Conservation (phyloP, 2,888 invertebrate genomes). For the Callimorpha dominula region DNA sequence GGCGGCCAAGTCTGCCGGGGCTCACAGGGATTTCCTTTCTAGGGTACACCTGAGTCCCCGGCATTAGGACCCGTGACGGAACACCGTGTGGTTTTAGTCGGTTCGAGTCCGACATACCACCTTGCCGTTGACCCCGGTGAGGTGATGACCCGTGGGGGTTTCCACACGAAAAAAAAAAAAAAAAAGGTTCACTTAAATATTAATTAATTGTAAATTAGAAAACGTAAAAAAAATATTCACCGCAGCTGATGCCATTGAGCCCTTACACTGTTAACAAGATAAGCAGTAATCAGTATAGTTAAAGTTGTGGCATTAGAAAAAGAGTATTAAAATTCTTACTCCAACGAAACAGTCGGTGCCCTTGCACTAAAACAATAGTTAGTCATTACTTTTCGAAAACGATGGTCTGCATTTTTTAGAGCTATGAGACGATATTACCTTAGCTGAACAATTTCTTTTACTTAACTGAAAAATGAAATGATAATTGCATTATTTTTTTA, state of each 20-base stretch:
- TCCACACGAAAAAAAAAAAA: no score
- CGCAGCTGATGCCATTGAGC: conserved; percentile 58
- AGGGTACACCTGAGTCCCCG: no score
- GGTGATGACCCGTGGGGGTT: no score
- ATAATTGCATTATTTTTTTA: neutral
- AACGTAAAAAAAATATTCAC: conserved; percentile 42
- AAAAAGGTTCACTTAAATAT: no score
- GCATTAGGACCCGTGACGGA: no score
- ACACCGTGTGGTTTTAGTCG: no score
- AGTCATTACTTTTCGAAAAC: neutral
- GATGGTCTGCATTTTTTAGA: neutral
- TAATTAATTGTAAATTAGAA: neutral
- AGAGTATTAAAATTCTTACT: conserved; percentile 43
- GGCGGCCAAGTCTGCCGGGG: no score
- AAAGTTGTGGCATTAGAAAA: neutral
- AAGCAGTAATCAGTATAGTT: neutral
- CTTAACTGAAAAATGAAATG: conserved; percentile 1
- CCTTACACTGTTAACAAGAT: conserved; percentile 53
- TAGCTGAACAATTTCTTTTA: conserved; percentile 12
- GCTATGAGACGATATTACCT: neutral
- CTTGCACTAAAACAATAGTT: conserved; percentile 54
- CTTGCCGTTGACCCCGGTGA: no score
- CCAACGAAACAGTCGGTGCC: conserved; percentile 56
- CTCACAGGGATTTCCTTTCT: no score
- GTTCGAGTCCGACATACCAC: no score